A percentile compares a stretch with the other conserved stretches of the same genome.
Evolutionary conservation across 2,888 invertebrate genomes (phyloP).

Genomic region (Philaethria dido): DNA sequence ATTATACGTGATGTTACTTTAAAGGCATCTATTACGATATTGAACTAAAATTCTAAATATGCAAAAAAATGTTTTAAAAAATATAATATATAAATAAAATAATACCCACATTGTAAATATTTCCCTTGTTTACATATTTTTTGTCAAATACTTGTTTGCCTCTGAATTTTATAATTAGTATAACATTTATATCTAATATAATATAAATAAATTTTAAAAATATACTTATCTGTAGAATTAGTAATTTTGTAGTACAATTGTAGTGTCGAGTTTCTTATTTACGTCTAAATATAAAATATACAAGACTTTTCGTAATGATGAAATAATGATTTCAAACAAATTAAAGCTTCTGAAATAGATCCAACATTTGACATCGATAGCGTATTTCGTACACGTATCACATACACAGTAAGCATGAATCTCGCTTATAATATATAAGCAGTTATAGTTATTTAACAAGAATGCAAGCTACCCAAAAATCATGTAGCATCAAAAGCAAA

Average conservation of each 20-base stretch:
- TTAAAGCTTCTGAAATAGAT: neutral
- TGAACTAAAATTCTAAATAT: neutral
- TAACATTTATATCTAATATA: no score
- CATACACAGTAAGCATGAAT: slow-evolving; percentile 20
- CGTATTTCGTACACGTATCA: neutral
- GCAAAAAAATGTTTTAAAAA: neutral
- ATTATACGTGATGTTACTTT: neutral
- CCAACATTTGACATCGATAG: neutral
- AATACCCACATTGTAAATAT: neutral
- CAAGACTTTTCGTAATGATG: no score
- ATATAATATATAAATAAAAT: neutral
- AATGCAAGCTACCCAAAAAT: slow-evolving; percentile 16
- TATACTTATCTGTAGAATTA: no score
- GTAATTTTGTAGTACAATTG: no score
- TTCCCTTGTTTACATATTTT: neutral
- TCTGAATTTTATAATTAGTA: neutral
- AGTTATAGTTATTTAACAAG: neutral
- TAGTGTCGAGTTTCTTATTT: no score
- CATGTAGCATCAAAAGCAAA: slow-evolving; percentile 19
- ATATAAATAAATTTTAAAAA: no score
- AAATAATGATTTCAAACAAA: no score
- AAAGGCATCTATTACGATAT: neutral
- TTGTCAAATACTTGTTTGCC: neutral
- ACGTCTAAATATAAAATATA: neutral
- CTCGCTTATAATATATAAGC: slow-evolving; percentile 12